Evolutionary conservation across 2,113 vertebrate genomes (phyloP), one percentile per base, ranked within the genome.

Genomic region (Chionis minor): DNA sequence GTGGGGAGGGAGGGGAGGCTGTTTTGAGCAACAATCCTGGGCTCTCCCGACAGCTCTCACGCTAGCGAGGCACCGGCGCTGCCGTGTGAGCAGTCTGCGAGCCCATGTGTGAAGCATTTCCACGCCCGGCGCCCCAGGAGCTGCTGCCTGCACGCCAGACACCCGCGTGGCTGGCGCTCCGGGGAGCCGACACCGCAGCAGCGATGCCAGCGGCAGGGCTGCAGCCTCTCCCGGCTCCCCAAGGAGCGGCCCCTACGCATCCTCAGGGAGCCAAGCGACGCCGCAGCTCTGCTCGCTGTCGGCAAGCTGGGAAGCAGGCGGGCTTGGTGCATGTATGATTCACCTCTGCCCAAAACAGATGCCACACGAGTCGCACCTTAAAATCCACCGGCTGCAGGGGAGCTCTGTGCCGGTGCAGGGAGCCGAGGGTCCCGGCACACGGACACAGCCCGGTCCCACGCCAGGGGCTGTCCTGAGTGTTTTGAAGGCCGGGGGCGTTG

Each of bases 351-450:
- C 33, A 20, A 28, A 33, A 8, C 6, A 38, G 69, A 4, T 1
- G 6, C 38, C 24, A 8, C 26, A 4, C 2, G 2, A 40, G 28
- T 1, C 6, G 47, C 12, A 3, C 12, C 23, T 40, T 23, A 30
- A 47, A 45, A 10, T 6, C 40, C 56, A 4, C 17, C 2, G 3
- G 73, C 63, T 22, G 12, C 15, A 3, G 15, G 27, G 45, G 58
- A 42, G 40, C 26, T 27, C 23, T 11, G 47, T 21, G 10, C 10
- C 12, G 21, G 11, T 2, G 33, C 10, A 12, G 35, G 35, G 28
- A 47, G 32, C 28, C 6, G 4, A 28, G 55, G 33, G 28, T 27
- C 6, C 61, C 9, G 42, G 12, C 26, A 4, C 44, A 22, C 4
- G 5, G 83, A 49, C 33, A 8, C 33, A 9, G 61, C 28, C 26